Evolutionary conservation across 2,113 vertebrate genomes (phyloP), one percentile per base, ranked within the genome.

Genomic region (Microcebus lehilahytsara): DNA sequence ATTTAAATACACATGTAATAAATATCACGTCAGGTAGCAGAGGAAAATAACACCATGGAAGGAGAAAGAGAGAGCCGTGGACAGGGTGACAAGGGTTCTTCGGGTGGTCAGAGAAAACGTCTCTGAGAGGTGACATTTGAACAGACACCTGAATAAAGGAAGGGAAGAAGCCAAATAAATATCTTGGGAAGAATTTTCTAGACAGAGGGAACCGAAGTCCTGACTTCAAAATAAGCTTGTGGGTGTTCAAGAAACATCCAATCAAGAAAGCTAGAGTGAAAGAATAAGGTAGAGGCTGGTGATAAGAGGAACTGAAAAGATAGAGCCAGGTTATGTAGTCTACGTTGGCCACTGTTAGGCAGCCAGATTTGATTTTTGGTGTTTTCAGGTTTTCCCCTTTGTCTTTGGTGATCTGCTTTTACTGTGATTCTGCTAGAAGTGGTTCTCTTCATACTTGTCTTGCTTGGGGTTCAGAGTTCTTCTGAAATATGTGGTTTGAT

Each of bases 31-130:
- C 30, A 1, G n/a, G 32, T 1, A 56, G 62, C 19, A 56, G 17
- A 49, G 25, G 53, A 46, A 64, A 58, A 17, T 9, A 51, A 10
- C 42, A 1, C 20, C 4, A 1, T 1, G 11, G 7, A 37, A 58
- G 56, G 7, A 49, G 67, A 58, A 13, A 64, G 75, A 37, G 1
- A 66, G 32, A 46, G 2, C 19, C 6, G 0, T 0, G 14, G 40
- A 13, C 27, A 17, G 32, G 22, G 30, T 7, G 10, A 17, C 46
- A 1, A 27, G 12, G 77, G 32, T 4, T 9, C 19, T 34, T 1
- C 32, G n/a, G 32, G 19, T 8, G 16, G 14, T n/a, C 19, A 40
- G 53, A 25, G 34, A 51, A 32, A 64, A 42, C 30, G 10, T 11
- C 40, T 53, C 62, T 34, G 12, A 53, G 42, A 71, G 34, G 53